Percentiles rank a stretch among this genome's conserved stretches.
Conservation (phyloP, 2,888 invertebrate genomes). For the Limnephilus auricula region DNA sequence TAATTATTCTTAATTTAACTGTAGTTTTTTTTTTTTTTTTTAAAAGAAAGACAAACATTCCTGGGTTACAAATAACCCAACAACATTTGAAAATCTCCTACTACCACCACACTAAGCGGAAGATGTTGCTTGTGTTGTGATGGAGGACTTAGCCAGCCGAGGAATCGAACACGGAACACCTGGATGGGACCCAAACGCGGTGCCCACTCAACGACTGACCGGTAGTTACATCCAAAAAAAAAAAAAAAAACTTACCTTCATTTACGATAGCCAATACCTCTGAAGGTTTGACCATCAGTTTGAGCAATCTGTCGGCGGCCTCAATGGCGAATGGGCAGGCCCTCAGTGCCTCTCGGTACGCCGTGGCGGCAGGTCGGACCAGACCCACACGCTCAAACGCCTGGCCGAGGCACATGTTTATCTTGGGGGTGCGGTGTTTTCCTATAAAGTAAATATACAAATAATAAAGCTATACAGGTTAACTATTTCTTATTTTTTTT, state of each 20-base stretch:
- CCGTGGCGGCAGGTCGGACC: constrained; percentile 84
- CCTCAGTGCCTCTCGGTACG: constrained; percentile 88
- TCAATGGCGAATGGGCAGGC: constrained; percentile 87
- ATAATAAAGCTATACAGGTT: constrained; percentile 67
- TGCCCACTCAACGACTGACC: no score
- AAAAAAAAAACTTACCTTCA: constrained; percentile 52
- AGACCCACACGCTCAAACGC: constrained; percentile 84
- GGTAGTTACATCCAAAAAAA: no score
- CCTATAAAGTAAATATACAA: constrained; percentile 72
- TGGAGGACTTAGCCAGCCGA: no score
- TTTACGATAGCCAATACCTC: constrained; percentile 85
- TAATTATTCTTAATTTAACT: neutral
- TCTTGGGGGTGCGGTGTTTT: constrained; percentile 83
- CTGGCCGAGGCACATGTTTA: constrained; percentile 87
- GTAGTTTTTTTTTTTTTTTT: no score
- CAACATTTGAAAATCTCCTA: no score
- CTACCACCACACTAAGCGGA: no score
- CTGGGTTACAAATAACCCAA: no score
- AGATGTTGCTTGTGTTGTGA: no score
- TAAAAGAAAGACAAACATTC: no score
- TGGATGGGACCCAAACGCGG: no score
- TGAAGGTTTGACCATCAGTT: constrained; percentile 84
- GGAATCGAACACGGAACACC: no score
- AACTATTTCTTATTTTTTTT: no score
- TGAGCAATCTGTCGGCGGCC: constrained; percentile 84